Evolutionary conservation across 2,113 vertebrate genomes (phyloP).

Genomic region (Sylvia atricapilla): DNA sequence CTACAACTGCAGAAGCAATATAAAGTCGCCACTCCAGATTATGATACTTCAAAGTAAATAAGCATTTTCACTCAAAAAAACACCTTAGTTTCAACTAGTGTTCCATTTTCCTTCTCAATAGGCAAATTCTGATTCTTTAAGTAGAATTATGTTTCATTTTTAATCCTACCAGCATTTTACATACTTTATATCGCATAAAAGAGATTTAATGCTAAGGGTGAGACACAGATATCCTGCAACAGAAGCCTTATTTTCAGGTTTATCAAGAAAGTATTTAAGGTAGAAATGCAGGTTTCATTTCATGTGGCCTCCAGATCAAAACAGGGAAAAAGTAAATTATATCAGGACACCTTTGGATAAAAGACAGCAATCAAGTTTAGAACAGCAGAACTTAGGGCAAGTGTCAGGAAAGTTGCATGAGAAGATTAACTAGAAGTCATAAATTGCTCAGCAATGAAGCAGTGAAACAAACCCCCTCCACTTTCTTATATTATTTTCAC

Average conservation of each 20-base stretch:
- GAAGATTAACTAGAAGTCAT: background rate
- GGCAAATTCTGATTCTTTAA: background rate
- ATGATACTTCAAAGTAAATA: background rate
- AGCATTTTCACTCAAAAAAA: background rate
- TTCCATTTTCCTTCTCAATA: background rate
- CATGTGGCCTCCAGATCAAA: background rate
- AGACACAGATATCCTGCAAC: background rate
- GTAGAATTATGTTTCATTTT: background rate
- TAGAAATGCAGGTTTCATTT: background rate
- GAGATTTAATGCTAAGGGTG: background rate
- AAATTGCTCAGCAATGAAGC: background rate
- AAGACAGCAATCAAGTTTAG: background rate
- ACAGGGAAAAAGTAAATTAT: accelerated
- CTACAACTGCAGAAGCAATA: background rate
- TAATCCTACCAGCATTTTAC: background rate
- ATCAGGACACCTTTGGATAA: background rate
- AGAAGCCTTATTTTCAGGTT: background rate
- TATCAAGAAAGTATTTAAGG: background rate
- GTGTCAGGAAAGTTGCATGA: background rate
- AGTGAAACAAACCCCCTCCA: background rate
- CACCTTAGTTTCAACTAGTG: background rate
- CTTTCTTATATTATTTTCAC: background rate
- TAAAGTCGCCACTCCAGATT: background rate
- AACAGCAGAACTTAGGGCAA: background rate
- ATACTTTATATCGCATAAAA: background rate